phyloP scores from a whole-genome alignment of 1,140 invertebrate genomes.

The Caligus rogercresseyi region DNA sequence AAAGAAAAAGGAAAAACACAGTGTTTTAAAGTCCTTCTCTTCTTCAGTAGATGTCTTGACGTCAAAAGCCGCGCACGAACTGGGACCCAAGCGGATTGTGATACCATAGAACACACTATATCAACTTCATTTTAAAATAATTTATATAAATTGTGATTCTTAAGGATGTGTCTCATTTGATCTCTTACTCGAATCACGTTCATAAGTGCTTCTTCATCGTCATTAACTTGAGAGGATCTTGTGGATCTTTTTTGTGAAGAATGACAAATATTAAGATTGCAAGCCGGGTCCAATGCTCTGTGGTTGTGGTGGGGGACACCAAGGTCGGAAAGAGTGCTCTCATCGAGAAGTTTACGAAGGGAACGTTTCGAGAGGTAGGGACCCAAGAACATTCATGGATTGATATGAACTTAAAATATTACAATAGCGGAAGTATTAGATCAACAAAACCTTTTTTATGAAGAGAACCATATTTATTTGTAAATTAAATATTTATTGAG shows the following conservation, averaged over 20 bases:
- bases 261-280: conserved; percentile 1
- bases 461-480: no score
- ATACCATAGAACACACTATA: not conserved
- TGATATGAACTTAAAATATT: not conserved
- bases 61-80: not conserved
- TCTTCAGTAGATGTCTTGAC: not conserved
- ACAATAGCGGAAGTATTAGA: no score
- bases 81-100: not conserved
- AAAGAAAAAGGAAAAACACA: not conserved
- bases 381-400: not conserved
- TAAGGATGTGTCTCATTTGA: no score
- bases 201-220: not conserved
- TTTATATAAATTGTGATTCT: no score
- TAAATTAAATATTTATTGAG: no score
- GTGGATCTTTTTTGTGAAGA: not conserved
- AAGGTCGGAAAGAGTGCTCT: not conserved
- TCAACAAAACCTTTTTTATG: no score
- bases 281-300: not conserved
- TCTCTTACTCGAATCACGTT: no score
- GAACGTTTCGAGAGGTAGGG: not conserved
- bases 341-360: not conserved
- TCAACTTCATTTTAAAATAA: no score
- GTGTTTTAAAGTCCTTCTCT: not conserved
- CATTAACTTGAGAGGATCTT: not conserved
- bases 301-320: conserved; percentile 3